Conservation (phyloP, 2,888 invertebrate species). For the Perizoma flavofasciatum region DNA sequence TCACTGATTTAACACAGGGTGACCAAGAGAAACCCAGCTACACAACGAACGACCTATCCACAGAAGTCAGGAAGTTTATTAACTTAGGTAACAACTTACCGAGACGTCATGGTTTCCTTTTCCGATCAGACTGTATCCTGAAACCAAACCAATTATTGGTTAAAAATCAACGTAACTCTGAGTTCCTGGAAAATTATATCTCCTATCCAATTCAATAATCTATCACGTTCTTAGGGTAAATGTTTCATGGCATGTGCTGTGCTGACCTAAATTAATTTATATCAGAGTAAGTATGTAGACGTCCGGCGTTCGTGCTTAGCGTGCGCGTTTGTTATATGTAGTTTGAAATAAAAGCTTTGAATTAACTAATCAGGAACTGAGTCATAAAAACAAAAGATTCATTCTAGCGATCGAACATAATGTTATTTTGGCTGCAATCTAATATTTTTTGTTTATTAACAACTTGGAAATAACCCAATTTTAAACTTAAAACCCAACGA, state of each 20-base stretch:
- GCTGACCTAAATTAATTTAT: slow-evolving; percentile 7
- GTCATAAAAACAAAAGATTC: slow-evolving; percentile 16
- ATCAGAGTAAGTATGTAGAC: background rate
- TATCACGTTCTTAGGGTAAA: background rate
- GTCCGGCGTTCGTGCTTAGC: slow-evolving; percentile 7
- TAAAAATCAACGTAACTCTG: background rate
- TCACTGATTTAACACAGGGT: too few species aligned
- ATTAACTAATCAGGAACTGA: slow-evolving; percentile 7
- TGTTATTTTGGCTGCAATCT: too few species aligned
- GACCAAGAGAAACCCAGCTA: too few species aligned
- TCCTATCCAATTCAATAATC: background rate
- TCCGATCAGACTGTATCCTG: slow-evolving; percentile 53
- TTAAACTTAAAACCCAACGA: too few species aligned
- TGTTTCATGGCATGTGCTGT: background rate
- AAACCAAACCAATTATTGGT: slow-evolving; percentile 46
- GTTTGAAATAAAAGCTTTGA: slow-evolving; percentile 11
- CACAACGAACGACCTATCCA: too few species aligned
- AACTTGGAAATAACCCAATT: too few species aligned
- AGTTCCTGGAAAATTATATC: background rate
- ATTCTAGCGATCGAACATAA: background rate
- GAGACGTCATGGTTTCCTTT: slow-evolving; percentile 61
- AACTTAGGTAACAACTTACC: slow-evolving; percentile 51
- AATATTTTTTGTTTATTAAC: too few species aligned
- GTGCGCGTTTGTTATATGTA: background rate
- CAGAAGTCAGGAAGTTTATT: too few species aligned